A percentile compares a stretch with the other conserved stretches of the same genome.
Conservation (phyloP, 2,113 vertebrate species). For the Alexandromys fortis region DNA sequence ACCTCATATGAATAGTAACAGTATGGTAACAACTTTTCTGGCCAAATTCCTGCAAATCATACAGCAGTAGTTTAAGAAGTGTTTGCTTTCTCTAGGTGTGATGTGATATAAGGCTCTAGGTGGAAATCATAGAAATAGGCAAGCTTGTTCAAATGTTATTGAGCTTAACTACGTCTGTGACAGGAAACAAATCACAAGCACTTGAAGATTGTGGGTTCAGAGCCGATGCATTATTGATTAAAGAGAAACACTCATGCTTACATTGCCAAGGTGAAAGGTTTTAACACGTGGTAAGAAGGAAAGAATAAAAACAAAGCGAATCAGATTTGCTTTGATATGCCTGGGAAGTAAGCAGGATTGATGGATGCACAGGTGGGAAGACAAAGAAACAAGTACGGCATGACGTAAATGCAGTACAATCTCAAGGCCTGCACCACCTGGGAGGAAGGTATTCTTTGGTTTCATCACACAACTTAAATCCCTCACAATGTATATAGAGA, state of each 20-base stretch:
- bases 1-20: not conserved
- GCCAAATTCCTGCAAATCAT: not conserved
- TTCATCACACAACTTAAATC: not conserved
- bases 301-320: not conserved
- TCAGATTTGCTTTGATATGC: not conserved
- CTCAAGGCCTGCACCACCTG: not conserved
- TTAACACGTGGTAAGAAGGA: conserved; percentile 11
- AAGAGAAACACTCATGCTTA: not conserved
- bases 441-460: not conserved
- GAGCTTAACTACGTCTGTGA: not conserved
- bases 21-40: not conserved
- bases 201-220: not conserved
- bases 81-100: not conserved
- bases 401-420: not conserved
- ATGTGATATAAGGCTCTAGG: not conserved
- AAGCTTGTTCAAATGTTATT: not conserved
- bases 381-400: not conserved
- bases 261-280: not conserved
- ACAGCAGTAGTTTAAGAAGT: not conserved
- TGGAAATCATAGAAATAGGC: not conserved
- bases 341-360: not conserved
- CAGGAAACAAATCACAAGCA: conserved; percentile 18
- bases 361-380: not conserved
- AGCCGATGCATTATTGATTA: not conserved
- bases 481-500: not conserved